Base-by-base conservation (phyloP, 2,888 invertebrate genomes). In the Dusona sp. region DNA sequence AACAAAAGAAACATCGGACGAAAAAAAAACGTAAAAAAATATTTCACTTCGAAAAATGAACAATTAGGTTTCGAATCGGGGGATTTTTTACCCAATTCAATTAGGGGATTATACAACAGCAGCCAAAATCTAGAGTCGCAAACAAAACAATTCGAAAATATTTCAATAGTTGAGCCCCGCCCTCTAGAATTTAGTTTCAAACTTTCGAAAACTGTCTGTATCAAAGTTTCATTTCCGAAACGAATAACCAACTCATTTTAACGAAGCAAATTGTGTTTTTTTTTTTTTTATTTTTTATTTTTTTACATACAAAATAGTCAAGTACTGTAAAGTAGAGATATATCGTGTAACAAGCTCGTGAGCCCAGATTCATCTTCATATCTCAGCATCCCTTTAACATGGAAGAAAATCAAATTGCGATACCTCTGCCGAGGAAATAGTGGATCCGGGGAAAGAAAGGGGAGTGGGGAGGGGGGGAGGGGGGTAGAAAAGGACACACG, bases 391-490 rank as follows among this genome's bases (percentile, higher is more conserved):
- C 74, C 78, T 86, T 74, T 79, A 33, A 65, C 65, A 54, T 64
- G 67, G 22, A 65, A 75, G 74, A 81, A 78, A 79, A 81, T 79
- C 74, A 82, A 86, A 84, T 86, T 84, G 68, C 36, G 68, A 84
- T 84, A 57, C 73, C 81, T 81, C 78, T 75, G 80, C 84, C 38
- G 61, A 73, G 33, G 48, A 25, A 9, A 73, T 25, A 54, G 54
- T 36, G 54, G 16, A 33, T 36, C 33, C 11, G 48, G 22, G 51
- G 33, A n/a, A n/a, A n/a, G n/a, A n/a, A 2, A 7, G 11, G 42
- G 11, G 8, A 42, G 45, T 3, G 25, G 6, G 25, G 25, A 29
- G 38, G 42, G n/a, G 64, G n/a, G 67, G 22, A 3, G 22, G 25
- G 36, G 36, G n/a, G 29, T n/a, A 2, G 2, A 38, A 29, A 61